These are phyloP conservation scores for Heliconius eleuchia DNA, from an alignment of 1,140 invertebrate species.

Conservation along the genomic window DNA sequence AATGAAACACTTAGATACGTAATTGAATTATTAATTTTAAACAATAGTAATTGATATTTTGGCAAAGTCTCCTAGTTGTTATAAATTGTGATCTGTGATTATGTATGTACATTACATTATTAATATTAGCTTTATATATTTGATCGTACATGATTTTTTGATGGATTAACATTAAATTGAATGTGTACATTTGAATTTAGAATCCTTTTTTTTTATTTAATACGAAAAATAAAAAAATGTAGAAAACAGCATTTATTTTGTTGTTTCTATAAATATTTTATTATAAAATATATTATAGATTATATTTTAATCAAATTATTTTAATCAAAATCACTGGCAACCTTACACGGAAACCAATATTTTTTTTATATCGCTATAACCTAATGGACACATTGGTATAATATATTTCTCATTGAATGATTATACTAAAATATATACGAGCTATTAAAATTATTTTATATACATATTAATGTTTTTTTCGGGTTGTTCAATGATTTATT, in stretches of 20 bases:
- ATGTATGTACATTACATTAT: background rate
- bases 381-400: background rate
- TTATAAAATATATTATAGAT: background rate
- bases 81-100: background rate
- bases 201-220: too few relatives aligned
- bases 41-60: constrained; percentile 60
- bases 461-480: background rate
- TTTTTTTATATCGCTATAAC: background rate
- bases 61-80: constrained; percentile 47
- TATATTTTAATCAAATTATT: too few relatives aligned
- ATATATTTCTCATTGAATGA: background rate
- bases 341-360: background rate
- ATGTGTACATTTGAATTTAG: too few relatives aligned
- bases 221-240: too few relatives aligned
- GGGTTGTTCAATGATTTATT: background rate
- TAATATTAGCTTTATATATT: too few relatives aligned
- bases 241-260: too few relatives aligned
- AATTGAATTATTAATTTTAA: constrained; percentile 50
- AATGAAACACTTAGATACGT: constrained; percentile 56
- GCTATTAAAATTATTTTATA: background rate
- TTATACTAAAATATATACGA: background rate
- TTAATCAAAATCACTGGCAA: background rate
- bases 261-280: too few relatives aligned
- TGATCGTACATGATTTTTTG: too few relatives aligned
- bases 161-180: too few relatives aligned